These are phyloP conservation scores for Gopherus flavomarginatus DNA, from an alignment of 2,113 vertebrate species.

Conservation along the genomic window DNA sequence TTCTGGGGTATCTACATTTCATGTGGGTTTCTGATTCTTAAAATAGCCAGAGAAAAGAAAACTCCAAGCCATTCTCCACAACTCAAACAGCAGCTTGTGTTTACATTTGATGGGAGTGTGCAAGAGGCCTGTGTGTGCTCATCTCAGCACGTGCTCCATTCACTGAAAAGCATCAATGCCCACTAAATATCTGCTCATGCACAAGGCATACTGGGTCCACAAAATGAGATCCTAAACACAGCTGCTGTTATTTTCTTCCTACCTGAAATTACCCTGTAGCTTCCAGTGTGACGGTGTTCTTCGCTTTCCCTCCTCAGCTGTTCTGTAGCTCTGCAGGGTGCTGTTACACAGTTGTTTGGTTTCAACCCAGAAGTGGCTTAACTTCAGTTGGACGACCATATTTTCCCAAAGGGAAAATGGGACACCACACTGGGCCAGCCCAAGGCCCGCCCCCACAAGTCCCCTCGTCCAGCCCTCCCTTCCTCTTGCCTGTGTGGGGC, in stretches of 20 bases:
- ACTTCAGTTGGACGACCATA: neutral
- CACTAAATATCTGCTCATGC: neutral
- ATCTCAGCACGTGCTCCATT: neutral
- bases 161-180: neutral
- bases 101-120: neutral
- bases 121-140: neutral
- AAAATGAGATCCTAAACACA: neutral
- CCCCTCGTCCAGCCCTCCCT: too few species aligned
- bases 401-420: too few species aligned
- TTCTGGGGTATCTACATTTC: neutral
- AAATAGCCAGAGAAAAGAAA: neutral
- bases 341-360: neutral
- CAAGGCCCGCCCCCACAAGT: too few species aligned
- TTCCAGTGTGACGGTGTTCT: neutral
- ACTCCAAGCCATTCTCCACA: neutral
- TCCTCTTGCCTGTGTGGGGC: too few species aligned
- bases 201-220: neutral
- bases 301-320: neutral
- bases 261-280: neutral
- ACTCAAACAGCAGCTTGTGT: neutral
- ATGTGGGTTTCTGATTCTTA: neutral
- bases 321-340: neutral
- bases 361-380: neutral
- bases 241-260: neutral
- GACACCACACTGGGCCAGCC: too few species aligned